Conservation (phyloP, 2,797 vertebrate genomes). For the Melanotaenia maccullochi region DNA sequence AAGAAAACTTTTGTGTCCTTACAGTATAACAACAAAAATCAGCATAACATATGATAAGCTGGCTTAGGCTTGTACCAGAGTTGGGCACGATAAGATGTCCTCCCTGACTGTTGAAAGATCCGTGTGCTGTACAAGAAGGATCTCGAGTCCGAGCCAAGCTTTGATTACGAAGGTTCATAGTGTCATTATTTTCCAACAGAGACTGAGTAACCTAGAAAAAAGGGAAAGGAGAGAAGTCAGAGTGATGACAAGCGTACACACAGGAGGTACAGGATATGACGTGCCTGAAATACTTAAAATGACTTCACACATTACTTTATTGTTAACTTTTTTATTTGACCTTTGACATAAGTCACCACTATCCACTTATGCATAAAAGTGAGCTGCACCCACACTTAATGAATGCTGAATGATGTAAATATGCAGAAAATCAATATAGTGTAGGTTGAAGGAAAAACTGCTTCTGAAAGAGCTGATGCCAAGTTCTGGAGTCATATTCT, state of each 20-base stretch:
- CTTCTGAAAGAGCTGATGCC: neutral
- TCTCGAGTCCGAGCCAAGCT: slow-evolving; percentile 90
- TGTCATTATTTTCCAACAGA: slow-evolving; percentile 88
- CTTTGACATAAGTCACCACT: neutral
- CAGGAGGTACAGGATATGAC: neutral
- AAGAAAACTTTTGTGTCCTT: neutral
- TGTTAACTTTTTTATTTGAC: neutral
- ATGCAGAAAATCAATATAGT: neutral
- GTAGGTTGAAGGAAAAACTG: neutral
- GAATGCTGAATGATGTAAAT: neutral
- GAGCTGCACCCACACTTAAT: neutral
- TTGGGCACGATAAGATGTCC: slow-evolving; percentile 93
- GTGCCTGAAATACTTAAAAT: neutral
- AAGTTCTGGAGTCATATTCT: neutral
- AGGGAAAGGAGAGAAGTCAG: slow-evolving; percentile 2
- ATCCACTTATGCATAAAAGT: neutral
- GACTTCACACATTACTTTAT: neutral
- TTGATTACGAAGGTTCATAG: slow-evolving; percentile 90
- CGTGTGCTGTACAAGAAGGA: slow-evolving; percentile 90
- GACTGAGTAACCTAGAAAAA: slow-evolving; percentile 87
- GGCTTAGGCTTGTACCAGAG: slow-evolving; percentile 83
- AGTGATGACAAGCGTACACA: neutral
- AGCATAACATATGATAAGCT: neutral
- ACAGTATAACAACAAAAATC: neutral
- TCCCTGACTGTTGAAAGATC: slow-evolving; percentile 93